These are phyloP conservation scores for Norana najaformis DNA, from an alignment of 2,888 invertebrate species.

Conservation along the genomic window DNA sequence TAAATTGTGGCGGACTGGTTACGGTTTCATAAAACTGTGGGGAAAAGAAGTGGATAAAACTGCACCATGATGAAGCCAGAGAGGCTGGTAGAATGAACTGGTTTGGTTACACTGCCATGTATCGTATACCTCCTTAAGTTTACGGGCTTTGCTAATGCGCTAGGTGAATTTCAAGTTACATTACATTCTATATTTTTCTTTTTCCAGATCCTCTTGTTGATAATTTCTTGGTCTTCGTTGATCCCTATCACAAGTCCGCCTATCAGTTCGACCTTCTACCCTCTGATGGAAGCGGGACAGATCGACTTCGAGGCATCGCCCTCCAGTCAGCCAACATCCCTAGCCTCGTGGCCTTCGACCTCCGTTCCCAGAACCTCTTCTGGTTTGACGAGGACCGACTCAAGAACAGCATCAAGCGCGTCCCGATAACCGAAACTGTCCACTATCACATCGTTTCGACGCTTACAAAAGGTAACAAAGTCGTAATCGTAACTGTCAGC, in stretches of 20 bases:
- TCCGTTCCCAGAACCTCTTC: not conserved
- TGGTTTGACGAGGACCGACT: slow-evolving; percentile 27
- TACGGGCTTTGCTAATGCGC: too few species aligned
- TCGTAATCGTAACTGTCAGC: too few species aligned
- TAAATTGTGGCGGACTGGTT: too few species aligned
- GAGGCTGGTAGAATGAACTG: too few species aligned
- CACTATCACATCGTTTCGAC: slow-evolving; percentile 21
- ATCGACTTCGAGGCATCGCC: not conserved
- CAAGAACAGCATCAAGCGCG: slow-evolving; percentile 24
- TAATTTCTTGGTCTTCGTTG: slow-evolving; percentile 38
- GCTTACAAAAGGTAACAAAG: slow-evolving; percentile 24
- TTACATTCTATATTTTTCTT: not conserved
- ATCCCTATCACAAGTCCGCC: slow-evolving; percentile 36
- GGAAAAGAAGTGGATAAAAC: too few species aligned
- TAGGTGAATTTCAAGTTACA: too few species aligned
- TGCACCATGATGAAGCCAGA: too few species aligned
- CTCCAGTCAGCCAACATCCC: slow-evolving; percentile 7
- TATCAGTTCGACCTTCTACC: slow-evolving; percentile 31
- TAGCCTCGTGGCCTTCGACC: slow-evolving; percentile 14
- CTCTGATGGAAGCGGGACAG: not conserved
- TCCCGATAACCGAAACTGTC: not conserved
- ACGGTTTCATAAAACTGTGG: too few species aligned
- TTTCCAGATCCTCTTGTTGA: slow-evolving; percentile 31
- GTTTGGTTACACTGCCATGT: too few species aligned
- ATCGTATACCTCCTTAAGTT: too few species aligned